These are phyloP conservation scores for Onychomys arenicola DNA, from an alignment of 2,797 vertebrate genomes.

Conservation along the genomic window DNA sequence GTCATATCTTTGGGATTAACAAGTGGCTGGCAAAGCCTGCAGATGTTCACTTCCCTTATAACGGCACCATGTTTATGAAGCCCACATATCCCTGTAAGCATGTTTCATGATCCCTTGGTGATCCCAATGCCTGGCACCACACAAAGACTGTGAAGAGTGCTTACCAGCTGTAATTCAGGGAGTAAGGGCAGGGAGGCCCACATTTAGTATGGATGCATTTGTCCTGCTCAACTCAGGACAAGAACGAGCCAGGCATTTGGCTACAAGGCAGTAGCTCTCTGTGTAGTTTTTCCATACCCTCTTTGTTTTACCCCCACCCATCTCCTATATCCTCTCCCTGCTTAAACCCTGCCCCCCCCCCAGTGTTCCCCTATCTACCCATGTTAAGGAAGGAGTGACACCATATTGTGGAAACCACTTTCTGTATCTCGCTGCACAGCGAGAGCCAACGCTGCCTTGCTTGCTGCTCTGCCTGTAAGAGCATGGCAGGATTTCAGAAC, in stretches of 20 bases:
- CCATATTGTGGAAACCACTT: neutral
- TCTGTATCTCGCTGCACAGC: rapidly evolving
- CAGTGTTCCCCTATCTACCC: no score
- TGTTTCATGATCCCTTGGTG: neutral
- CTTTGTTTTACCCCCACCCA: no score
- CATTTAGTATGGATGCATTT: rapidly evolving
- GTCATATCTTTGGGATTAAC: neutral
- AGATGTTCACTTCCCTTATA: neutral
- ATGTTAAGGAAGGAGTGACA: neutral
- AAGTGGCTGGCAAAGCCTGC: neutral
- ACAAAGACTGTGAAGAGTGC: neutral
- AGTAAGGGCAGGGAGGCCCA: neutral
- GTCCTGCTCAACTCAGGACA: neutral
- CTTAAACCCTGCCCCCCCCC: neutral
- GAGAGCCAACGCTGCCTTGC: neutral
- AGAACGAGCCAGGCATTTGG: neutral
- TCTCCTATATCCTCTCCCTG: no score
- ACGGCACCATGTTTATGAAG: neutral
- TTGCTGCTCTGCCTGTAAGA: neutral
- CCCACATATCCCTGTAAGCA: neutral
- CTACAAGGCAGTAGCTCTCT: neutral
- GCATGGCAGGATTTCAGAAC: neutral
- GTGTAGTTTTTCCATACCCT: neutral
- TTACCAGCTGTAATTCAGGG: neutral
- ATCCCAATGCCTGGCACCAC: neutral